A percentile compares a stretch with the other conserved stretches of the same genome.
phyloP scores from a whole-genome alignment of 2,113 vertebrate genomes.

The Aphyosemion australe region DNA sequence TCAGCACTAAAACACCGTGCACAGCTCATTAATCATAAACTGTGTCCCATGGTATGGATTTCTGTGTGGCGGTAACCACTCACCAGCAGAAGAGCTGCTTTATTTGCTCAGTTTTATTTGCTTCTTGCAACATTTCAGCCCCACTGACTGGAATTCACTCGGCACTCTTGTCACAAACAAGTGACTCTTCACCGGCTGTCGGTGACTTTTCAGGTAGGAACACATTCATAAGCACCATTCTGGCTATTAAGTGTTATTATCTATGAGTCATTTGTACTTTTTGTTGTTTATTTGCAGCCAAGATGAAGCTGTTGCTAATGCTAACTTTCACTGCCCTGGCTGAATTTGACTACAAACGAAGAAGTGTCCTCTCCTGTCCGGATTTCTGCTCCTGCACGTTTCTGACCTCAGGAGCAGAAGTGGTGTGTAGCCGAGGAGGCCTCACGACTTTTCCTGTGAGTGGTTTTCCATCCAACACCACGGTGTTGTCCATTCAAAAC shows the following conservation, averaged over 20 bases:
- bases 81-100: constrained; percentile 14
- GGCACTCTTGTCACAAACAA: constrained; percentile 2
- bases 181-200: not conserved
- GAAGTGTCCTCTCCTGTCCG: constrained; percentile 56
- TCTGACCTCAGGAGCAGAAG: constrained; percentile 36
- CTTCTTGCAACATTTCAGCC: constrained; percentile 59
- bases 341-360: constrained; percentile 27
- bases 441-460: constrained; percentile 65
- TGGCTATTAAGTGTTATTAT: not conserved
- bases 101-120: constrained; percentile 65
- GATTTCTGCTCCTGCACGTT: constrained; percentile 68
- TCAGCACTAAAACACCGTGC: too few species aligned
- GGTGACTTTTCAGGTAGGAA: constrained; percentile 32
- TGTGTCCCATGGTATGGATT: constrained; percentile 22
- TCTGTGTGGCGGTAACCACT: constrained; percentile 17
- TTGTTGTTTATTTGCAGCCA: constrained; percentile 8
- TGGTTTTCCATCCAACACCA: constrained; percentile 65
- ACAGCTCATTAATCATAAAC: too few species aligned
- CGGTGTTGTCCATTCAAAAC: constrained; percentile 77
- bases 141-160: constrained; percentile 31
- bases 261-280: not conserved
- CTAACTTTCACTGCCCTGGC: constrained; percentile 46
- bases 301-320: constrained; percentile 59
- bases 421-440: constrained; percentile 68
- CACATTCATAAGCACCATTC: not conserved